These are phyloP conservation scores for Lycaena phlaeas DNA, from an alignment of 2,888 invertebrate species.

Conservation along the genomic window DNA sequence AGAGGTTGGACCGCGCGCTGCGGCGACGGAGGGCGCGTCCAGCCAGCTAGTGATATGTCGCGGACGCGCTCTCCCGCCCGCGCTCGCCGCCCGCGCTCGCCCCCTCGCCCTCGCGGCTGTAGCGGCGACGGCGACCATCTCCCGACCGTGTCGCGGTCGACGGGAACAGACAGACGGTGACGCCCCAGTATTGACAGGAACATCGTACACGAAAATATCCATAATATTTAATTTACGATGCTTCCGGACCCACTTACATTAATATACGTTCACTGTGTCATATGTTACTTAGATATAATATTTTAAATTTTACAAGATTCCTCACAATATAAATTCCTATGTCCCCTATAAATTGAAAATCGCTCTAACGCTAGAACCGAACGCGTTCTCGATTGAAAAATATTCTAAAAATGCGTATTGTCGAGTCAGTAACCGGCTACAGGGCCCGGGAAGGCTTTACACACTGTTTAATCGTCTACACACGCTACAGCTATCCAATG, in stretches of 20 bases:
- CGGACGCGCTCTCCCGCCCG: background rate
- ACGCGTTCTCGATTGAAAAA: slow-evolving; percentile 7
- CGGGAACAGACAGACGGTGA: background rate
- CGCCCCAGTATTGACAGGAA: background rate
- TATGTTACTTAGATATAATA: background rate
- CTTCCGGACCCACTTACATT: slow-evolving; percentile 1
- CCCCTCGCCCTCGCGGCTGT: no score
- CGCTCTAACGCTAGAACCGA: background rate
- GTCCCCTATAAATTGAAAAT: background rate
- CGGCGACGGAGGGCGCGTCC: background rate
- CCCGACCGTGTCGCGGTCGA: background rate
- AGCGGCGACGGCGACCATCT: no score
- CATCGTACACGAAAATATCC: background rate
- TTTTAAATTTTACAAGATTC: slow-evolving; percentile 5
- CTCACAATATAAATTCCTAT: background rate
- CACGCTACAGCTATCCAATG: slow-evolving; percentile 21
- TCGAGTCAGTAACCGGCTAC: slow-evolving; percentile 4
- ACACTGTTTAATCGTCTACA: slow-evolving; percentile 16
- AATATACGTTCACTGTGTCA: background rate
- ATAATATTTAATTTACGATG: no score
- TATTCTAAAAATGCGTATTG: slow-evolving; percentile 7
- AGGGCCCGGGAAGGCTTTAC: slow-evolving; percentile 11
- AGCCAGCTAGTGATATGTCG: background rate
- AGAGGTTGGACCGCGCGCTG: background rate
- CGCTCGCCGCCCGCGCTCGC: no score